Percentiles rank a stretch among this genome's conserved stretches.
Evolutionary conservation across 2,113 vertebrate genomes (phyloP).

Genomic region (Halcyon malimbica): DNA sequence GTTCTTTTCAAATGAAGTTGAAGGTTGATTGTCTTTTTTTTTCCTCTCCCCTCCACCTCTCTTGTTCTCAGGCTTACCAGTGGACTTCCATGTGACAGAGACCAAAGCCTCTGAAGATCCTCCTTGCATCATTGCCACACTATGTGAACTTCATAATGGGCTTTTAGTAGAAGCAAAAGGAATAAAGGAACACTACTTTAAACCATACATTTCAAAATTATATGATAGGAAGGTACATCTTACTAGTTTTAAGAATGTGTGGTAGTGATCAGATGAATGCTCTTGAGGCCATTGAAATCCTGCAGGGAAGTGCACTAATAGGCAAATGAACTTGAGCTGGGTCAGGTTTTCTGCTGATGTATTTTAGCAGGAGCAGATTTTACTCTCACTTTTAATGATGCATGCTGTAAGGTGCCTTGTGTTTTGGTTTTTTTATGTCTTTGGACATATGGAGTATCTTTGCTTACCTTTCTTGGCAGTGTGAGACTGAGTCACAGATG

Average conservation of each 20-base stretch:
- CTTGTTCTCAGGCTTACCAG: slow-evolving; percentile 78
- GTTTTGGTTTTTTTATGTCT: background rate
- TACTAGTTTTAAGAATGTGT: background rate
- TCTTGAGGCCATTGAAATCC: background rate
- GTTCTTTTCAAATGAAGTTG: background rate
- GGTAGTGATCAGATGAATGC: rapidly evolving
- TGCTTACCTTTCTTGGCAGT: background rate
- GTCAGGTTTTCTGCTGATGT: background rate
- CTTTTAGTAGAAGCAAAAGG: slow-evolving; percentile 94
- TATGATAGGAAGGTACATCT: slow-evolving; percentile 86
- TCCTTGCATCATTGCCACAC: slow-evolving; percentile 86
- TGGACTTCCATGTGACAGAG: slow-evolving; percentile 65
- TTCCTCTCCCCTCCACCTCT: too few relatives aligned
- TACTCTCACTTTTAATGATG: background rate
- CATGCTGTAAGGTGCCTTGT: background rate
- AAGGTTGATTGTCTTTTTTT: background rate
- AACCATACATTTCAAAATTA: slow-evolving; percentile 91
- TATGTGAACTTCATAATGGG: slow-evolving; percentile 93
- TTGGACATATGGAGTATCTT: background rate
- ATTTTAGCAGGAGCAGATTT: background rate
- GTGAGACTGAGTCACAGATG: rapidly evolving
- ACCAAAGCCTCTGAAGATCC: slow-evolving; percentile 64
- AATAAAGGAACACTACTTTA: slow-evolving; percentile 98
- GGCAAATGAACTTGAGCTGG: background rate
- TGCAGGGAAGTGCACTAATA: background rate